Conservation (phyloP, 1,140 invertebrate genomes). For the Lasioglossum albipes region DNA sequence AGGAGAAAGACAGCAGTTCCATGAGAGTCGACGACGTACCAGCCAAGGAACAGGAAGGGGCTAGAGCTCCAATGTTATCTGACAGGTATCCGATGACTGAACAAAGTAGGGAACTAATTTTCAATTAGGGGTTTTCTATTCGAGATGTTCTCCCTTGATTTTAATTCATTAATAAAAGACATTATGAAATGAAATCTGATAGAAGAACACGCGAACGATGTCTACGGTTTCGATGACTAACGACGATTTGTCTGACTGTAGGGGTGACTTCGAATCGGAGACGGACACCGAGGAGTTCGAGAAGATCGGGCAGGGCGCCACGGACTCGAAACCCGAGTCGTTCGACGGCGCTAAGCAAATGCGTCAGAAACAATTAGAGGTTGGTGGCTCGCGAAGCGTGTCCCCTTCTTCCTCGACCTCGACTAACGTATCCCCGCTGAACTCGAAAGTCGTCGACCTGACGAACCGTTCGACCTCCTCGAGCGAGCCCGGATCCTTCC, state of each 20-base stretch:
- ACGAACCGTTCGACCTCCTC: constrained; percentile 71
- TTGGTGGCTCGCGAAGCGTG: constrained; percentile 77
- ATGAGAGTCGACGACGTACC: constrained; percentile 67
- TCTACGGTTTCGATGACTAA: not conserved
- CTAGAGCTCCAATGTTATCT: constrained; percentile 64
- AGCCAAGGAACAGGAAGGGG: constrained; percentile 64
- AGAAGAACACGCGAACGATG: too few species aligned
- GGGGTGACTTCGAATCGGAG: constrained; percentile 88
- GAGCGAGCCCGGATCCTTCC: constrained; percentile 72
- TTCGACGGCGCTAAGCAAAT: constrained; percentile 70
- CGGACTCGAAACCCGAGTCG: constrained; percentile 77
- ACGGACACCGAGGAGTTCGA: constrained; percentile 92
- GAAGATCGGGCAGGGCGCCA: constrained; percentile 84
- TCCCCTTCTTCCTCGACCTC: constrained; percentile 75
- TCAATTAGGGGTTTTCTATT: too few species aligned
- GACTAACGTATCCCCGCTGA: constrained; percentile 73
- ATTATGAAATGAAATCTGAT: too few species aligned
- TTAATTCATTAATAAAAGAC: too few species aligned
- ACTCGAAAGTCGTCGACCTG: constrained; percentile 70
- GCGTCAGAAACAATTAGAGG: constrained; percentile 77
- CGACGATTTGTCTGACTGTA: constrained; percentile 53
- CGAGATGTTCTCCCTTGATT: too few species aligned
- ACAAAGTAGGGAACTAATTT: not conserved
- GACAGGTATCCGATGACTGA: constrained; percentile 68
- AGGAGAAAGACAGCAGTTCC: constrained; percentile 73